phyloP scores from a whole-genome alignment of 2,113 vertebrate species.

The Condylura cristata region DNA sequence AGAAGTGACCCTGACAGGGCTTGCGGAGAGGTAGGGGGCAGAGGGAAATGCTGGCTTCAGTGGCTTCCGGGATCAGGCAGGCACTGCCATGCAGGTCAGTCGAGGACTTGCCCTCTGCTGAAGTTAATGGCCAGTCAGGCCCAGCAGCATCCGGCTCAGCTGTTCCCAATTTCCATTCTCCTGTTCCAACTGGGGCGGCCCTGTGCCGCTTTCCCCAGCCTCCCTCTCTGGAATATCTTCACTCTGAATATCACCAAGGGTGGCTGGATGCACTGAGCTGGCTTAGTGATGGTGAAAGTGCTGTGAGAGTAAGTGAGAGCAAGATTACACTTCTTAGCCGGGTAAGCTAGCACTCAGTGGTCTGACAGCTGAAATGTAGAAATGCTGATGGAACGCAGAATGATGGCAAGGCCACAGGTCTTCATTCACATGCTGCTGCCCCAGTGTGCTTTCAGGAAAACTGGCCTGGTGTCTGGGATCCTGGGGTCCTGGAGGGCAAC shows the following conservation, averaged over 20 bases:
- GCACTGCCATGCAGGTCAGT: not conserved
- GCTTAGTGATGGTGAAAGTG: not conserved
- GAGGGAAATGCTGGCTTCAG: not conserved
- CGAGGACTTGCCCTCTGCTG: not conserved
- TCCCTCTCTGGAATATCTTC: not conserved
- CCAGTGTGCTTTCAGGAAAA: not conserved
- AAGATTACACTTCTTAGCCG: not conserved
- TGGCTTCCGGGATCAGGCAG: not conserved
- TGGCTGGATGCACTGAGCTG: not conserved
- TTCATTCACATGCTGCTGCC: not conserved
- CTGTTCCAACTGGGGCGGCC: not conserved
- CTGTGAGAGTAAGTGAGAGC: not conserved
- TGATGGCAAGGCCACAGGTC: rapidly evolving
- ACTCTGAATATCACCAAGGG: not conserved
- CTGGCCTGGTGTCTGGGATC: not conserved
- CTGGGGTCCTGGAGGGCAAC: not conserved
- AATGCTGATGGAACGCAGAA: not conserved
- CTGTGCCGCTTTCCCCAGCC: not conserved
- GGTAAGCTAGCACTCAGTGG: not conserved
- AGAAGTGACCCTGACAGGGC: not conserved
- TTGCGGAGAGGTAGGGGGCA: not conserved
- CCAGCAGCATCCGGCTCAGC: not conserved
- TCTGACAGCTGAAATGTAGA: not conserved
- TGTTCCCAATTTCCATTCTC: not conserved
- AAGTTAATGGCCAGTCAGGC: not conserved